Evolutionary conservation across 2,797 vertebrate genomes (phyloP).

Genomic region (Rhinatrema bivittatum): DNA sequence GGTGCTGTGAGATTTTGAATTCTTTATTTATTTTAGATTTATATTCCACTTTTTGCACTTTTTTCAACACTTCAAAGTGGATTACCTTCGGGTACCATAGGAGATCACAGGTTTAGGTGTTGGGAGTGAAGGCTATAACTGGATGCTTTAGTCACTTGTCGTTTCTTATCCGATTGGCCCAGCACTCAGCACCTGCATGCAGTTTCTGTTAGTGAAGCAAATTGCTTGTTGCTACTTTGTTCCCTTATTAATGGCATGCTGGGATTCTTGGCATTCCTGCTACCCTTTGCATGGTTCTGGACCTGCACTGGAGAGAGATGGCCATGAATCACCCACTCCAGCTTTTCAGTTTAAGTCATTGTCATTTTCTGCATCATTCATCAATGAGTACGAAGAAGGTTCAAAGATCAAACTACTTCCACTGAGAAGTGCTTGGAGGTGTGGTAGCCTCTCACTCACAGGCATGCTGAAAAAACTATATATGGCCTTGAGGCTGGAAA

Average conservation of each 20-base stretch:
- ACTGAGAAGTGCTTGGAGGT: constrained; percentile 38
- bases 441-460: constrained; percentile 11
- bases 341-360: constrained; percentile 35
- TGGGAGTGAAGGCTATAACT: constrained; percentile 34
- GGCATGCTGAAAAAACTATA: constrained; percentile 9
- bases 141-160: constrained; percentile 20
- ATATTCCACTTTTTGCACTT: too few relatives aligned
- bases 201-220: constrained; percentile 40
- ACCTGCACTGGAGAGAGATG: constrained; percentile 31
- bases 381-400: constrained; percentile 35
- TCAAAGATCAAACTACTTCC: constrained; percentile 55
- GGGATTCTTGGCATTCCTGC: constrained; percentile 48
- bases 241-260: constrained; percentile 56
- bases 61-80: too few relatives aligned
- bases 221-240: constrained; percentile 30
- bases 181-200: constrained; percentile 47
- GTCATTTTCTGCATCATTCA: constrained; percentile 38
- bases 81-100: too few relatives aligned
- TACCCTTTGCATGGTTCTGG: constrained; percentile 29
- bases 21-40: too few relatives aligned
- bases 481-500: constrained; percentile 11
- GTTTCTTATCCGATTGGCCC: constrained; percentile 42
- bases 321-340: constrained; percentile 28
- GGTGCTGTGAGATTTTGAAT: too few relatives aligned
- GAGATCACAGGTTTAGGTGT: constrained; percentile 9